Evolutionary conservation across 2,113 vertebrate species (phyloP).

Genomic region (Hylia prasina): DNA sequence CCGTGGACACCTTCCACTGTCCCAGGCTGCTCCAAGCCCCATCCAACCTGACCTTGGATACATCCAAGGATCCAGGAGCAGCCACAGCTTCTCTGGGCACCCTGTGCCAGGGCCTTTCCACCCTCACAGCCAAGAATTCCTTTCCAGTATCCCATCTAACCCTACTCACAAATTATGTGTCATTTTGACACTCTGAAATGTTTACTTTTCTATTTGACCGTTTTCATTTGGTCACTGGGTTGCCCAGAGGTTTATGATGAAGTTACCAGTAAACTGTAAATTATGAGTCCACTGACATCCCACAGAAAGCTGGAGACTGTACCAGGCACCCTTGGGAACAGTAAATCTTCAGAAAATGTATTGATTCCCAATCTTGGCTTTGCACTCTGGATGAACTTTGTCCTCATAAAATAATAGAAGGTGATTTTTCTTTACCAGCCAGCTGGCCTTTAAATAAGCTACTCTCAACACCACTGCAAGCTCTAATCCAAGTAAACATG

Average conservation of each 20-base stretch:
- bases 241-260: background rate
- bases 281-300: background rate
- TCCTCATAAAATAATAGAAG: slow-evolving; percentile 37
- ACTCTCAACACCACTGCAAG: background rate
- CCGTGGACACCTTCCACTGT: background rate
- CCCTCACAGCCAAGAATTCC: background rate
- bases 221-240: background rate
- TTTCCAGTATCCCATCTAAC: background rate
- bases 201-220: background rate
- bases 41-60: background rate
- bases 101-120: background rate
- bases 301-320: background rate
- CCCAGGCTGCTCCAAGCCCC: background rate
- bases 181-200: background rate
- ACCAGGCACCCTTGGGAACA: background rate
- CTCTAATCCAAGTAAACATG: slow-evolving; percentile 4
- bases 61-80: background rate
- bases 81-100: background rate
- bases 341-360: slow-evolving; percentile 35
- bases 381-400: slow-evolving; percentile 56
- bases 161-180: background rate
- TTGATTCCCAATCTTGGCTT: slow-evolving; percentile 40
- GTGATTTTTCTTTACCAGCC: slow-evolving; percentile 48
- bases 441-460: slow-evolving; percentile 51
- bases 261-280: background rate